These are phyloP conservation scores for Metaphire vulgaris DNA, from an alignment of 1,140 invertebrate genomes.

Conservation along the genomic window DNA sequence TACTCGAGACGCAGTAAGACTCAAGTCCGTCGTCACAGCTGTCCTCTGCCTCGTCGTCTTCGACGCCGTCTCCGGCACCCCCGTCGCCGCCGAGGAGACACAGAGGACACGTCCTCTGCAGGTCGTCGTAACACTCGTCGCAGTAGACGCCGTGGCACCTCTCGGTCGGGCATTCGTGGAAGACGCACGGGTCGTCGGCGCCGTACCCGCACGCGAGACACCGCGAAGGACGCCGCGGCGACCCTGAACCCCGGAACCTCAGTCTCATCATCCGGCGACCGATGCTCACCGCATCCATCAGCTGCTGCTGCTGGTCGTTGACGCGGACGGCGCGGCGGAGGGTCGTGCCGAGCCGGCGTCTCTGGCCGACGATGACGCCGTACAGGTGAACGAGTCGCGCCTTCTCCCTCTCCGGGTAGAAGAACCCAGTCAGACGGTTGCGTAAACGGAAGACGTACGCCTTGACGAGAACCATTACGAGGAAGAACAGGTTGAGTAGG, in stretches of 20 bases:
- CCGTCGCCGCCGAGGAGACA: constrained; percentile 19
- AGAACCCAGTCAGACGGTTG: constrained; percentile 26
- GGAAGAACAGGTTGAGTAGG: constrained; percentile 22
- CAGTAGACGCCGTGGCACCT: constrained; percentile 26
- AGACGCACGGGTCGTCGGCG: neutral
- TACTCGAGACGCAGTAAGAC: constrained; percentile 19
- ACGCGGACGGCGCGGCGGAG: constrained; percentile 3
- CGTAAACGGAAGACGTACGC: constrained; percentile 28
- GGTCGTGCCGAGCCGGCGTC: constrained; percentile 1
- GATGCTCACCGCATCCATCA: neutral
- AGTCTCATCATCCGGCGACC: neutral
- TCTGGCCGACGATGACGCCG: constrained; percentile 24
- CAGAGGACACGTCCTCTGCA: constrained; percentile 26
- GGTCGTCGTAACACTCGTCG: constrained; percentile 23
- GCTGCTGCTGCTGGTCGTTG: neutral
- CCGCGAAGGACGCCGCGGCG: neutral
- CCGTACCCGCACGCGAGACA: neutral
- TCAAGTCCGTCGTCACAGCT: constrained; percentile 15
- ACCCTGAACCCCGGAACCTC: neutral
- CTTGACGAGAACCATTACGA: constrained; percentile 20
- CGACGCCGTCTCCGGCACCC: constrained; percentile 9
- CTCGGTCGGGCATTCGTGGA: constrained; percentile 22
- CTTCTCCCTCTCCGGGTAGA: constrained; percentile 28
- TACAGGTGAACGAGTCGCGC: constrained; percentile 25
- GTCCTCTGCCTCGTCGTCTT: constrained; percentile 20